Conservation (phyloP, 2,113 vertebrate species). For the Siniperca chuatsi region DNA sequence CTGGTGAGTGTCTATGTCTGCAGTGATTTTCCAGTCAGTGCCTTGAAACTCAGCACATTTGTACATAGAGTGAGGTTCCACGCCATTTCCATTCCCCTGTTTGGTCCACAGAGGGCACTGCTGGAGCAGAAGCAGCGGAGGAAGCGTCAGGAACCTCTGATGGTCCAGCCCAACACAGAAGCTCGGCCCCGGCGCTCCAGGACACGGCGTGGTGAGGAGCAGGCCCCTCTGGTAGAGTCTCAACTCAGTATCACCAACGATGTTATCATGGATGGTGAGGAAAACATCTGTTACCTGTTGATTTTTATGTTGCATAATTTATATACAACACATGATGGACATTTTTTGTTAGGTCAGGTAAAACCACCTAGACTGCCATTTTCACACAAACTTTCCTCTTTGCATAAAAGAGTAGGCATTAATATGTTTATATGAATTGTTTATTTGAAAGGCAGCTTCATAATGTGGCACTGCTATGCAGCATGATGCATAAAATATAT, state of each 20-base stretch:
- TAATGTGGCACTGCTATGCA: neutral
- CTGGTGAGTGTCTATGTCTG: neutral
- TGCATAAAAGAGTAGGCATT: neutral
- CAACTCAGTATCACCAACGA: conserved; percentile 72
- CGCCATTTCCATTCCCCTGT: neutral
- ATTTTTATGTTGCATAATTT: neutral
- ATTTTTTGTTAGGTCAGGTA: neutral
- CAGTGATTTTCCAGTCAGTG: neutral
- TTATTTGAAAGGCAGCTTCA: neutral
- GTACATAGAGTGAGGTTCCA: neutral
- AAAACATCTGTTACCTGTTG: neutral
- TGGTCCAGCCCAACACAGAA: conserved; percentile 96
- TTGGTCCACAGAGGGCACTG: conserved; percentile 86
- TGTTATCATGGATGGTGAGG: conserved; percentile 89
- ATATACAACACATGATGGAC: neutral
- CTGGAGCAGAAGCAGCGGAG: conserved; percentile 94
- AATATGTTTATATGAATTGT: neutral
- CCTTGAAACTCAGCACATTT: neutral
- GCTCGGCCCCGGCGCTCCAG: conserved; percentile 84
- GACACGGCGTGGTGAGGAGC: conserved; percentile 87
- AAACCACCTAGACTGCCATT: neutral
- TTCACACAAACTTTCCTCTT: neutral
- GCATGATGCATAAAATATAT: neutral
- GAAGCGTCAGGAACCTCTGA: conserved; percentile 92
- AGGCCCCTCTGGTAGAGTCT: conserved; percentile 88